Conservation (phyloP, 2,797 vertebrate species). For the Silurus lanzhouensis region DNA sequence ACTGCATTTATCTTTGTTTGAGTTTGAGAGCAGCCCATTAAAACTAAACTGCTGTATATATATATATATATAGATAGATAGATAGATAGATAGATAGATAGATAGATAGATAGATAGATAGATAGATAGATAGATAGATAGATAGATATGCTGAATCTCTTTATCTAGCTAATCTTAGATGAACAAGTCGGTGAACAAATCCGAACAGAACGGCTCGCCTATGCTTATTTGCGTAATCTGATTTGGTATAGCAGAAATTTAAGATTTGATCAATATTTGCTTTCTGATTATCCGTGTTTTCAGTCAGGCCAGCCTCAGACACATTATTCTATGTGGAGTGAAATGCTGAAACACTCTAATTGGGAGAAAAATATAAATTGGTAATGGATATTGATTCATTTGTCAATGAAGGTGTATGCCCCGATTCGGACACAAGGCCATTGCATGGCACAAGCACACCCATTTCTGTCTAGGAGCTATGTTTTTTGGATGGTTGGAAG, state of each 20-base stretch:
- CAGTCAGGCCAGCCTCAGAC: constrained; percentile 24
- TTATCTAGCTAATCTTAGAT: not conserved
- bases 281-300: constrained; percentile 52
- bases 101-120: too few relatives aligned
- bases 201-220: constrained; percentile 29
- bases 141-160: not conserved
- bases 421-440: too few relatives aligned
- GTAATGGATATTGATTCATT: not conserved
- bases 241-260: constrained; percentile 51
- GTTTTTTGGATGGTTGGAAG: not conserved
- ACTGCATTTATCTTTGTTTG: not conserved
- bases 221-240: constrained; percentile 50
- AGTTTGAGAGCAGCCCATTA: too few relatives aligned
- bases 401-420: too few relatives aligned
- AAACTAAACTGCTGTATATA: not conserved
- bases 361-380: not conserved
- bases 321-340: not conserved
- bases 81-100: too few relatives aligned
- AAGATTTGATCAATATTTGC: constrained; percentile 54
- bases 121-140: too few relatives aligned
- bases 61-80: too few relatives aligned
- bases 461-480: too few relatives aligned
- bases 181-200: not conserved
- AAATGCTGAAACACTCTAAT: not conserved
- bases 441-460: not conserved